Base-by-base conservation (phyloP, 1,140 invertebrate genomes). In the Trachelipus rathkii region DNA sequence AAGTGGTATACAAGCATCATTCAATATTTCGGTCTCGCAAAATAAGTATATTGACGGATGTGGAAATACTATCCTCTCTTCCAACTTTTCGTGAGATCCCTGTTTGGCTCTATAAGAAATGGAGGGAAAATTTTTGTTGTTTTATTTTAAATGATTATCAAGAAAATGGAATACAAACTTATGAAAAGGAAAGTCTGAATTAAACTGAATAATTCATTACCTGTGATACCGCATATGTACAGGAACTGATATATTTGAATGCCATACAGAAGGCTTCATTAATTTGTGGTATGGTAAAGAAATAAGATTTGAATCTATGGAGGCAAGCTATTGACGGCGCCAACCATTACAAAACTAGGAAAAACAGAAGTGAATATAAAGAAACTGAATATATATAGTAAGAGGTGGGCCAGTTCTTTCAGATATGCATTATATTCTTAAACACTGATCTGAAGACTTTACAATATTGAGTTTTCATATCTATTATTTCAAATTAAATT, bases 191-290 rank as follows among this genome's bases (percentile, higher is more conserved):
- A 33, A 6, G 2, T 33, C 33, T 3, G 6, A 33, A 33, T 33
- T 6, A 33, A 33, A 33, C 33, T 33, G 33, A 33, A 33, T 33
- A n/a, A n/a, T n/a, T n/a, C 33, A 33, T 33, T 33, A 77, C 76
- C 76, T 77, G 76, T 77, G 76, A 71, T 77, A 77, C 23, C 76
- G 76, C 19, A 77, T 24, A 46, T 77, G 76, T 19, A 77, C 24
- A 11, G 76, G 76, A 23, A 77, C 50, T 33, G 76, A 71, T 24
- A 77, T 77, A 24, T 77, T 77, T 8, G 70, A 66, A 45, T 73
- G 67, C 76, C 76, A 77, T 33, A 68, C 45, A 10, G 72, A 72
- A 71, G 73, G 68, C 44, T 24, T 21, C 23, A 74, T 19, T 5
- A 33, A 67, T 8, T 33, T 15, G 1, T n/a, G 71, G 44, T 15